Base-by-base conservation (phyloP, 2,797 vertebrate species). In the Heliangelus exortis region DNA sequence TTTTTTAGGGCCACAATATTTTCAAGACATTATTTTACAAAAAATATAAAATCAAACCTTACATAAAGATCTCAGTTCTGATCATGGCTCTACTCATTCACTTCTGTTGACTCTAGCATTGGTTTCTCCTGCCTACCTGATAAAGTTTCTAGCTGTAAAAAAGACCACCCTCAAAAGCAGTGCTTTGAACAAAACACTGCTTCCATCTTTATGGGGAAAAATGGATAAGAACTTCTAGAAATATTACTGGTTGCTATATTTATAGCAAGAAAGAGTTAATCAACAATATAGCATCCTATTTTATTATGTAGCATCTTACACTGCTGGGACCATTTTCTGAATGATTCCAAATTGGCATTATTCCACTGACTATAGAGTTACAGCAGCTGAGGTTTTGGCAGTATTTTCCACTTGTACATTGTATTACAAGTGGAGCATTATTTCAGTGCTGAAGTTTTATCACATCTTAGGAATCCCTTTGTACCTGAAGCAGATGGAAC, bases 391-490 rank as follows among this genome's bases (percentile, higher is more conserved):
- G 34, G 39, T 68, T 43, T 87, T 93, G 93, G 92, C 81, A 91
- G 50, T 2, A 17, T 75, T 95, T 91, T 58, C 75, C 84, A 68
- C 22, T 48, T 65, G 84, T 89, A 75, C 80, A 65, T 92, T 84
- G 57, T 57, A 54, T 84, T 90, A 84, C 41, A 71, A 90, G 67
- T 18, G 66, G 25, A 41, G 39, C 10, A 2, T 86, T 69, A 76
- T 53, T 51, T 47, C 86, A 82, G 34, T 3, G 74, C 59, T 12
- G 10, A 54, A 33, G 33, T 77, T 93, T 74, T 68, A 87, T 93
- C 67, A 1, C 89, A 73, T 57, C 86, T 55, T 91, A 75, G 62
- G 91, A 95, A 93, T 95, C 89, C 87, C 62, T 95, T 95, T 92
- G 94, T 94, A 61, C 90, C 54, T 11, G 8, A 75, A 87, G 72